These are phyloP conservation scores for Ctenochaetus hawaiiensis DNA, from an alignment of 2,797 vertebrate species.

Conservation along the genomic window DNA sequence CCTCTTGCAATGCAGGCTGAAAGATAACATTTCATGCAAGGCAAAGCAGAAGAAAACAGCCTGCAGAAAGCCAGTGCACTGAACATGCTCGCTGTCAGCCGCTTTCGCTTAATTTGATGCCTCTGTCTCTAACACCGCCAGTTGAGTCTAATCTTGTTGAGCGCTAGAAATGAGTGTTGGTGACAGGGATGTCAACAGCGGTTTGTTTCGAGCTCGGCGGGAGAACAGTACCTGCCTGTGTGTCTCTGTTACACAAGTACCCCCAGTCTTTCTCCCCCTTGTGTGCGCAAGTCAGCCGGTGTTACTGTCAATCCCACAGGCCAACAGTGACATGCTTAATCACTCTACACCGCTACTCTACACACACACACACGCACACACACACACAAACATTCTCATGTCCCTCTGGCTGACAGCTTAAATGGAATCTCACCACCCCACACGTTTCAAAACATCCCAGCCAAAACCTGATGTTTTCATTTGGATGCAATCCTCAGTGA, in stretches of 20 bases:
- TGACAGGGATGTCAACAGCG: constrained; percentile 87
- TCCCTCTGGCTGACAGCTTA: constrained; percentile 69
- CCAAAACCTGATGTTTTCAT: constrained; percentile 57
- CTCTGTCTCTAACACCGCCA: constrained; percentile 78
- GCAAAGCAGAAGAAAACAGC: constrained; percentile 81
- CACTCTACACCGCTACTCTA: constrained; percentile 57
- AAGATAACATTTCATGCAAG: constrained; percentile 79
- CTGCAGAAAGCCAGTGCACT: constrained; percentile 71
- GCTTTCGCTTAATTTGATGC: constrained; percentile 80
- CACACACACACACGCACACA: constrained; percentile 23
- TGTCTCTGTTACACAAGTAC: constrained; percentile 81
- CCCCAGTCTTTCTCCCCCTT: constrained; percentile 66
- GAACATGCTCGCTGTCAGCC: constrained; percentile 84
- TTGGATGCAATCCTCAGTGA: constrained; percentile 30
- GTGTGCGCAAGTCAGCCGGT: constrained; percentile 72
- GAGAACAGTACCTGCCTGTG: constrained; percentile 86
- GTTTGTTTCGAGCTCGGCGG: constrained; percentile 83
- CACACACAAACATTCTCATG: constrained; percentile 10
- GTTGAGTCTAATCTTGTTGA: constrained; percentile 83
- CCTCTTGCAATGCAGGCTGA: constrained; percentile 73
- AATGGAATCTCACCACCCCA: constrained; percentile 59
- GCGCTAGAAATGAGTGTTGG: constrained; percentile 82
- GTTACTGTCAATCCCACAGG: constrained; percentile 82
- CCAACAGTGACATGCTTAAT: constrained; percentile 76
- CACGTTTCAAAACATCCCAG: constrained; percentile 58